Evolutionary conservation across 2,888 invertebrate genomes (phyloP).

Genomic region (Lysandra bellargus): DNA sequence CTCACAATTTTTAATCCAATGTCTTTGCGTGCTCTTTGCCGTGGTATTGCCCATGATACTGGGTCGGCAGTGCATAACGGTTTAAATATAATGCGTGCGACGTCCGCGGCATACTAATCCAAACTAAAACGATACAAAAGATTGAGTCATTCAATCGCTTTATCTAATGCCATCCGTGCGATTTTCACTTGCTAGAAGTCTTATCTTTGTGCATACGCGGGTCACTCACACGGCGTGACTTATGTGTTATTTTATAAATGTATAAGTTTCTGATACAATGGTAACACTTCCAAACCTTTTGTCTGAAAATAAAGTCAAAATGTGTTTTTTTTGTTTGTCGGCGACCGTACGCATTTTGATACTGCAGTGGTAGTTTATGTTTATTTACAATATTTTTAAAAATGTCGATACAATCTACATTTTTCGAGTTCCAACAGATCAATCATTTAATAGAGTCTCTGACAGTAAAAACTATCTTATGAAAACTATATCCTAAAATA

Average conservation of each 20-base stretch:
- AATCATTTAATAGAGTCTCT: too few species aligned
- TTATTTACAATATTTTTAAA: too few species aligned
- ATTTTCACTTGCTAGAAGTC: constrained; percentile 46
- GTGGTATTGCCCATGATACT: constrained; percentile 63
- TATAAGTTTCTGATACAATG: not conserved
- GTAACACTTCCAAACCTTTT: not conserved
- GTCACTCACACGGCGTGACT: not conserved
- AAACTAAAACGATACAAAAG: constrained; percentile 59
- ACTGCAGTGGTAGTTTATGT: too few species aligned
- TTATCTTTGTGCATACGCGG: constrained; percentile 11
- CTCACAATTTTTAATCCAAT: constrained; percentile 68
- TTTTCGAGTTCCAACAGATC: too few species aligned
- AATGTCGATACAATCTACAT: too few species aligned
- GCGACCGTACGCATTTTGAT: too few species aligned
- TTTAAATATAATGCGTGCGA: constrained; percentile 48
- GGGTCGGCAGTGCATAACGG: constrained; percentile 61
- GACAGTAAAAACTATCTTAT: not conserved
- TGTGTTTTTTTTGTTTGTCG: not conserved
- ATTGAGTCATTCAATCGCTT: constrained; percentile 62
- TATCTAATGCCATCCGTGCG: constrained; percentile 58
- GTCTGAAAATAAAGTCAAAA: not conserved
- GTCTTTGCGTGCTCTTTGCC: constrained; percentile 55
- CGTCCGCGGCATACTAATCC: constrained; percentile 61
- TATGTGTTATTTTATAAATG: not conserved
- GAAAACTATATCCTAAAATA: not conserved